A percentile compares a stretch with the other conserved stretches of the same genome.
Conservation (phyloP, 2,797 vertebrate genomes). For the Notamacropus eugenii region DNA sequence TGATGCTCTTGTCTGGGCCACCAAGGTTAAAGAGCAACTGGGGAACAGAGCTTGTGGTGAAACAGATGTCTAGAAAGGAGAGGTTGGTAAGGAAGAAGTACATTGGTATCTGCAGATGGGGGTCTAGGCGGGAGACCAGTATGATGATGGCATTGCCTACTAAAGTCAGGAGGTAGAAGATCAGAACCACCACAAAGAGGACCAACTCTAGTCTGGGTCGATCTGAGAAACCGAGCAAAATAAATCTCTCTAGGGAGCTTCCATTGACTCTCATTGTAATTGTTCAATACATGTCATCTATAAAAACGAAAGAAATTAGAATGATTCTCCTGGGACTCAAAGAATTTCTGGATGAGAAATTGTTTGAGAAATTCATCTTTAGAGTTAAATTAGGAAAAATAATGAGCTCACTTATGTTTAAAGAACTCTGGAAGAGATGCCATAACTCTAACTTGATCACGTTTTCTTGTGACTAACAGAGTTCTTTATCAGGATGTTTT, state of each 20-base stretch:
- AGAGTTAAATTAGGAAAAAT: no score
- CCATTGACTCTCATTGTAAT: slow-evolving; percentile 43
- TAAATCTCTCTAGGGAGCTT: slow-evolving; percentile 45
- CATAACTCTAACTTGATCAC: no score
- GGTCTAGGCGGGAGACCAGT: slow-evolving; percentile 58
- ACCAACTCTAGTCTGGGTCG: slow-evolving; percentile 43
- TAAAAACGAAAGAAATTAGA: not conserved
- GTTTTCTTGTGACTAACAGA: no score
- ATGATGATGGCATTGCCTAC: slow-evolving; percentile 77
- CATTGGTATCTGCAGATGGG: slow-evolving; percentile 76
- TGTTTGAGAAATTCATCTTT: no score
- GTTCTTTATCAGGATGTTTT: no score
- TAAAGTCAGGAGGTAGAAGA: slow-evolving; percentile 73
- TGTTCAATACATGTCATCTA: not conserved
- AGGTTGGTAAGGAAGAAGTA: slow-evolving; percentile 79
- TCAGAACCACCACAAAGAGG: slow-evolving; percentile 71
- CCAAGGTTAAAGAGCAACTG: slow-evolving; percentile 73
- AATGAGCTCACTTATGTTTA: no score
- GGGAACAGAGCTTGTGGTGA: slow-evolving; percentile 77
- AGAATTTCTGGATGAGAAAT: no score
- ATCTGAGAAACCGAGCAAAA: slow-evolving; percentile 66
- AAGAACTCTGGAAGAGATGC: no score
- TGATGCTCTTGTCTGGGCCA: slow-evolving; percentile 68
- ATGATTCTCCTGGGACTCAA: no score
- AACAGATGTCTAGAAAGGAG: slow-evolving; percentile 79